Evolutionary conservation across 2,113 vertebrate species (phyloP), one percentile per base, ranked within the genome.

Genomic region (Salvator merianae): DNA sequence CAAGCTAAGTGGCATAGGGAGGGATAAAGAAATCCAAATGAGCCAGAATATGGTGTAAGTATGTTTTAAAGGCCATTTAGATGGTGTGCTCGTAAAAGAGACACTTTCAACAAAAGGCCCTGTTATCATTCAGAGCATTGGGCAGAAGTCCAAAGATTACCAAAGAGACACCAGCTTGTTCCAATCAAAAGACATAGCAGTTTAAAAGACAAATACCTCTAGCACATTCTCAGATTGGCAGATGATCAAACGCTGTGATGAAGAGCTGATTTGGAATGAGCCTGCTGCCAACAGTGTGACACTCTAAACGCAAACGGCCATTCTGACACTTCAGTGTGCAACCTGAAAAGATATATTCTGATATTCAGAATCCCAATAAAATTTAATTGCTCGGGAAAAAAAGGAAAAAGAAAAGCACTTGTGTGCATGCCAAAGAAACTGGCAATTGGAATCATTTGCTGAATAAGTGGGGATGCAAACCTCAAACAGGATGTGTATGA

Each of bases 61-160:
- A 78, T 76, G 30, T 20, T 79, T 93, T 86, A 82, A 77, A 93
- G 84, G 72, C 84, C 90, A 80, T 90, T 95, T 93, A 86, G 92
- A 95, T 92, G 86, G 89, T 86, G 32, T 43, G 47, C 66, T 93
- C 90, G 91, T 79, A 91, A 83, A 38, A 65, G 24, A 13, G 20
- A 47, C 20, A 32, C 55, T 59, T 59, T 59, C 14, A 59, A 38
- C 86, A 91, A 93, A 94, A 91, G 55, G 86, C 80, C 81, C 89
- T 94, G 94, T 94, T 90, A 93, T 94, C 93, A 94, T 88, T 93
- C 88, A 84, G 87, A 91, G 81, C 0, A 13, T 84, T 84, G 86
- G 91, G 87, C 84, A 81, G 69, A 86, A 82, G 74, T 77, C 88
- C 88, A 90, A 77, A 59, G 68, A 73, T 92, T 90, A 87, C 86